phyloP scores from a whole-genome alignment of 1,140 invertebrate species.

The Drosophila parabipectinata region DNA sequence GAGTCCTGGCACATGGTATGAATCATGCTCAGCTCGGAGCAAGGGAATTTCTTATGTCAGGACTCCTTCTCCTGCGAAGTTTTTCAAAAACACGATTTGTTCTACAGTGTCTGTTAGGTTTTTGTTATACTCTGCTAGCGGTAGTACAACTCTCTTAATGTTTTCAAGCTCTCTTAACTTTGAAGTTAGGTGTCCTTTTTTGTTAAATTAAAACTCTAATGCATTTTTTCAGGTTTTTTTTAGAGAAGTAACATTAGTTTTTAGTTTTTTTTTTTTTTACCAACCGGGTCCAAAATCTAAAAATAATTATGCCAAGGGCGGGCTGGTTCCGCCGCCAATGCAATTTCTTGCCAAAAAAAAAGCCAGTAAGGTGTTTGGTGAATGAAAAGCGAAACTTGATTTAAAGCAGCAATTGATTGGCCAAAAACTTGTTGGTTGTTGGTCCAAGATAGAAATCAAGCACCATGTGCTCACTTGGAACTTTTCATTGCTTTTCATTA shows the following conservation, averaged over 20 bases:
- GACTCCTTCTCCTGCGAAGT: neutral
- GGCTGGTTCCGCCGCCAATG: slow-evolving; percentile 61
- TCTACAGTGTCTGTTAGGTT: neutral
- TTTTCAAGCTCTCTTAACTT: slow-evolving; percentile 14
- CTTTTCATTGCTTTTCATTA: slow-evolving; percentile 11
- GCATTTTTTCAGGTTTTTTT: slow-evolving; percentile 55
- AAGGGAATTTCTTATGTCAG: slow-evolving; percentile 40
- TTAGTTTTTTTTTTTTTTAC: slow-evolving; percentile 54
- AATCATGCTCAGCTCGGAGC: slow-evolving; percentile 24
- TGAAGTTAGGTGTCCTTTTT: neutral
- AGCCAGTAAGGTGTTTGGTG: slow-evolving; percentile 34
- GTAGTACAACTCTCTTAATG: neutral
- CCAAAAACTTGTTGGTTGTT: slow-evolving; percentile 9
- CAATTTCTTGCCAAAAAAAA: slow-evolving; percentile 43
- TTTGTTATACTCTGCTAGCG: neutral
- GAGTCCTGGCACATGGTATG: slow-evolving; percentile 21
- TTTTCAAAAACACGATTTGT: neutral
- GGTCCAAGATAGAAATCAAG: slow-evolving; percentile 7
- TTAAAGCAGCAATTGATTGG: slow-evolving; percentile 8
- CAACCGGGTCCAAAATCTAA: slow-evolving; percentile 27
- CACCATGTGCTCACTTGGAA: slow-evolving; percentile 28
- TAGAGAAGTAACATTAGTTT: slow-evolving; percentile 6
- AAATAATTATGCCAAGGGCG: slow-evolving; percentile 77
- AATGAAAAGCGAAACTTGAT: slow-evolving; percentile 73
- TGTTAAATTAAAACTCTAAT: slow-evolving; percentile 1